Evolutionary conservation across 1,140 invertebrate species (phyloP).

Genomic region (Cydia splendana): DNA sequence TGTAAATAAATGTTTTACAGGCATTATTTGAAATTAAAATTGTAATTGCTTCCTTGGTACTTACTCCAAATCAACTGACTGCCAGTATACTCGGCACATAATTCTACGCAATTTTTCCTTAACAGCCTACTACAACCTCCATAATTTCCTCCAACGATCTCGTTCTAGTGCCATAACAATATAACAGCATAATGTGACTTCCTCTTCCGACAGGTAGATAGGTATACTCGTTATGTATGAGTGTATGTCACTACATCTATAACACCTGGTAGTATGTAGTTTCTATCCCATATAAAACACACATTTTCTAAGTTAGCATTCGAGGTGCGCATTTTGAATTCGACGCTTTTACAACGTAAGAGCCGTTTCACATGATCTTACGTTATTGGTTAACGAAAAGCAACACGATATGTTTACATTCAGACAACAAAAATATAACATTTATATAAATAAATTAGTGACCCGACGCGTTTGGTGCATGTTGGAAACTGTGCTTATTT

Average conservation of each 20-base stretch:
- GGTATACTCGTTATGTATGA: neutral
- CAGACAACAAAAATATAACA: no score
- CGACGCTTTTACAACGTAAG: neutral
- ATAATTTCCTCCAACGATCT: conserved; percentile 9
- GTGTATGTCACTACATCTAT: conserved; percentile 1
- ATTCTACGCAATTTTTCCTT: neutral
- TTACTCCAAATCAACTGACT: neutral
- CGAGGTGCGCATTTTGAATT: neutral
- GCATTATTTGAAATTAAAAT: no score
- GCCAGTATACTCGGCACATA: neutral
- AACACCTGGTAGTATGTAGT: conserved; percentile 6
- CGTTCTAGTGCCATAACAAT: conserved; percentile 15
- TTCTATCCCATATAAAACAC: conserved; percentile 27
- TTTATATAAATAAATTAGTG: no score
- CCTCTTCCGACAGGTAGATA: conserved; percentile 5
- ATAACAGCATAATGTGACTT: conserved; percentile 14
- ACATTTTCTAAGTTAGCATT: conserved; percentile 13
- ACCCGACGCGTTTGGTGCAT: no score
- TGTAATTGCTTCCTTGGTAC: no score
- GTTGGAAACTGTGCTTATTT: no score
- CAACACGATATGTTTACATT: no score
- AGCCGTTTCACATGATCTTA: no score
- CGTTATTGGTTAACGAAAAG: no score
- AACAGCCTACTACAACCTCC: neutral
- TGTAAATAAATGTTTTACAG: no score